A percentile compares a stretch with the other conserved stretches of the same genome.
These are phyloP conservation scores for Sebastiscus albofasciatus DNA, from an alignment of 2,797 vertebrate species.

Conservation along the genomic window DNA sequence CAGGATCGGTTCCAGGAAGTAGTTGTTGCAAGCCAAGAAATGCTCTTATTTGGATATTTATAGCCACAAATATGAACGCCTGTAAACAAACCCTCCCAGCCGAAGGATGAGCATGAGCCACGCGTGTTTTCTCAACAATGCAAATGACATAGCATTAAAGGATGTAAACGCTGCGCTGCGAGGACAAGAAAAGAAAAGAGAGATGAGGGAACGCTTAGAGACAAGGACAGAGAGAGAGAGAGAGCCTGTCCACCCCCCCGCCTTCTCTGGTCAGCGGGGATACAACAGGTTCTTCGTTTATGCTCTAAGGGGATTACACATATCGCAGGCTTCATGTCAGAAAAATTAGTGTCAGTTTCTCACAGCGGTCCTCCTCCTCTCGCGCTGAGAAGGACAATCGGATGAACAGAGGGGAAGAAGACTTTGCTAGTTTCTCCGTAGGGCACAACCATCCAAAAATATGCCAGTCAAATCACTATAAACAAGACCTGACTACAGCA, in stretches of 20 bases:
- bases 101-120: background rate
- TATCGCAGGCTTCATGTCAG: slow-evolving; percentile 73
- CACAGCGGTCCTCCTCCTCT: slow-evolving; percentile 46
- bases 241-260: slow-evolving; percentile 3
- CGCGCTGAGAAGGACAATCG: slow-evolving; percentile 43
- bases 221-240: slow-evolving; percentile 1
- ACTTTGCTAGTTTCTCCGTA: slow-evolving; percentile 30
- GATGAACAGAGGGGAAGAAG: slow-evolving; percentile 29
- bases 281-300: slow-evolving; percentile 60
- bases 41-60: slow-evolving; percentile 46
- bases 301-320: slow-evolving; percentile 75
- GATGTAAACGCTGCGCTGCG: background rate
- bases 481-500: background rate
- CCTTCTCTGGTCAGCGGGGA: slow-evolving; percentile 41
- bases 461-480: background rate
- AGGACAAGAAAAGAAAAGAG: background rate
- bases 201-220: slow-evolving; percentile 1
- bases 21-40: background rate
- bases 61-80: slow-evolving; percentile 21
- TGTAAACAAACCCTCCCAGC: slow-evolving; percentile 28
- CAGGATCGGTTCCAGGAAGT: slow-evolving; percentile 17
- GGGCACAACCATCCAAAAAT: background rate
- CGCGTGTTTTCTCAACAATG: slow-evolving; percentile 11
- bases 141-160: slow-evolving; percentile 11
- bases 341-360: slow-evolving; percentile 69